phyloP scores from a whole-genome alignment of 2,888 invertebrate species.

The Acanthoscelides obtectus region DNA sequence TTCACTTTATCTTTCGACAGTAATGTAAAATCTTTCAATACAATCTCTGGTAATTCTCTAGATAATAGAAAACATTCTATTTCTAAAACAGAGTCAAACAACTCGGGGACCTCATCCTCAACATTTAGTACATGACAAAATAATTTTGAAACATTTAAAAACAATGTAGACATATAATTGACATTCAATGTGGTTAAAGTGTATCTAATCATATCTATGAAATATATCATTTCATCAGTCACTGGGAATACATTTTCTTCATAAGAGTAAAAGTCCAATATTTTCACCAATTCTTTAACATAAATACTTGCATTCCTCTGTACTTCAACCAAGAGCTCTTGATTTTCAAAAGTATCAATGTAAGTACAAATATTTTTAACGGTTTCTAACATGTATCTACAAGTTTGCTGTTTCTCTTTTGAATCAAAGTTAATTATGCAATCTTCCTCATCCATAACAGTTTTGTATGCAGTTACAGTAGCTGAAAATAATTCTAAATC shows the following conservation, averaged over 20 bases:
- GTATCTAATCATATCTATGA: slow-evolving; percentile 30
- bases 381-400: slow-evolving; percentile 32
- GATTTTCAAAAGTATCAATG: slow-evolving; percentile 21
- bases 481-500: slow-evolving; percentile 24
- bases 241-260: slow-evolving; percentile 35
- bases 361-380: slow-evolving; percentile 34
- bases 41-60: slow-evolving; percentile 18
- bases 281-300: slow-evolving; percentile 22
- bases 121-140: slow-evolving; percentile 23
- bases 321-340: slow-evolving; percentile 16
- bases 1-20: slow-evolving; percentile 21
- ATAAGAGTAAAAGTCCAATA: slow-evolving; percentile 27
- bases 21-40: slow-evolving; percentile 24
- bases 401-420: slow-evolving; percentile 24
- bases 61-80: slow-evolving; percentile 33
- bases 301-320: slow-evolving; percentile 22
- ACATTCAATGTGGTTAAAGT: slow-evolving; percentile 29
- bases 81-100: slow-evolving; percentile 29
- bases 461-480: slow-evolving; percentile 28
- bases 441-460: slow-evolving; percentile 20
- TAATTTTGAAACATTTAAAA: slow-evolving; percentile 28
- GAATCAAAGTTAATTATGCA: slow-evolving; percentile 31
- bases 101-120: slow-evolving; percentile 24
- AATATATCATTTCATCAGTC: slow-evolving; percentile 31
- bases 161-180: slow-evolving; percentile 25